A percentile compares a stretch with the other conserved stretches of the same genome.
Conservation (phyloP, 2,888 invertebrate species). For the Chloromyia formosa region DNA sequence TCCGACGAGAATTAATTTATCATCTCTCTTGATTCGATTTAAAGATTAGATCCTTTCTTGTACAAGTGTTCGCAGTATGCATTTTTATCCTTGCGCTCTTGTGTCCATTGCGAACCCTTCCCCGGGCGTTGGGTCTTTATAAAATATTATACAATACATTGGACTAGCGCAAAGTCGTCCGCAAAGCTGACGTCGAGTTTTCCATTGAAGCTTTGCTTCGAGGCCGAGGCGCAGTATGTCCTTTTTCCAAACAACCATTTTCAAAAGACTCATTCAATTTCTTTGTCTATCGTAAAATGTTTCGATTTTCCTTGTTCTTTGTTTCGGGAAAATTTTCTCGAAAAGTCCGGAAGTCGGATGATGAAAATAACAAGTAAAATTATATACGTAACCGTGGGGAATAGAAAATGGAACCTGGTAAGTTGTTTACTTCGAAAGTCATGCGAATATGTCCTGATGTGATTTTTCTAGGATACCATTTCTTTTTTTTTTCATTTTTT, state of each 20-base stretch:
- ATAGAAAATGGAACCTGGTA: not conserved
- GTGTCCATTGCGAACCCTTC: not conserved
- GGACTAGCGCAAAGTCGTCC: not conserved
- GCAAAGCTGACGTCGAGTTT: constrained; percentile 15
- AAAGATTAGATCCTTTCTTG: constrained; percentile 26
- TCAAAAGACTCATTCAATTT: not conserved
- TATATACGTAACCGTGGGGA: constrained; percentile 21
- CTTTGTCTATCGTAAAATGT: not conserved
- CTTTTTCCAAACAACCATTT: not conserved
- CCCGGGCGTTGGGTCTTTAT: not conserved
- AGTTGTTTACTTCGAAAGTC: constrained; percentile 25
- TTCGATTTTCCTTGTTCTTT: constrained; percentile 8
- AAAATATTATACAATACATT: not conserved
- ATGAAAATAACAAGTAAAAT: constrained; percentile 9
- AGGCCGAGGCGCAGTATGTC: too few relatives aligned
- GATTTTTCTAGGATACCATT: constrained; percentile 8
- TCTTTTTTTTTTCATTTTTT: too few relatives aligned
- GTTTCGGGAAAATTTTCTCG: not conserved
- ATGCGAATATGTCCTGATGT: constrained; percentile 18
- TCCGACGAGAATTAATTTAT: constrained; percentile 28
- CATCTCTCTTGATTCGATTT: constrained; percentile 27
- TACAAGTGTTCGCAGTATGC: not conserved
- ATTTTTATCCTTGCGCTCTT: not conserved
- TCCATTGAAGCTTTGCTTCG: not conserved
- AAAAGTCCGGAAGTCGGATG: not conserved